A percentile compares a stretch with the other conserved stretches of the same genome.
Conservation (phyloP, 2,888 invertebrate genomes). For the Pachliopta kotzebuea region DNA sequence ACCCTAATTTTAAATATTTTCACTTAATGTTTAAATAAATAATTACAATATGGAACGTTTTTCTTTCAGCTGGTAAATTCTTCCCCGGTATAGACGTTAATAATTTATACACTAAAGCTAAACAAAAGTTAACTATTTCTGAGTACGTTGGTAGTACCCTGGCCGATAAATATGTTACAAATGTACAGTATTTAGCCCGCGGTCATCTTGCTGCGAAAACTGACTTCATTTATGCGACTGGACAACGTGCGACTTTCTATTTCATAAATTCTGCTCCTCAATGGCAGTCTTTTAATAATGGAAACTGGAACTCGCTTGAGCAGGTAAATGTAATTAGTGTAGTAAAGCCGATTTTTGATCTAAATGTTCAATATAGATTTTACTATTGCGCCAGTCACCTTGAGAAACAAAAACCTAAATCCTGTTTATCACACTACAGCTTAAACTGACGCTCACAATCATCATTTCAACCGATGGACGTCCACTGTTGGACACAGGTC, state of each 20-base stretch:
- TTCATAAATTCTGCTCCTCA: constrained; percentile 82
- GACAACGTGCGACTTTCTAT: constrained; percentile 78
- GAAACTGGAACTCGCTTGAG: constrained; percentile 72
- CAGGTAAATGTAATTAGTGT: constrained; percentile 33
- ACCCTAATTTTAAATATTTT: too few species aligned
- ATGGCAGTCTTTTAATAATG: constrained; percentile 79
- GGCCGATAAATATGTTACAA: constrained; percentile 71
- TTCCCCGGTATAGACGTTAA: constrained; percentile 67
- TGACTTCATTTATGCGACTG: constrained; percentile 75
- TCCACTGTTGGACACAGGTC: too few species aligned
- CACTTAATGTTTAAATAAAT: too few species aligned
- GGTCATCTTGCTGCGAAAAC: constrained; percentile 79
- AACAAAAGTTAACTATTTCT: constrained; percentile 54
- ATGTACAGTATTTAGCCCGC: constrained; percentile 69
- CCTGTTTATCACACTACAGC: too few species aligned
- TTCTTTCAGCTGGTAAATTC: constrained; percentile 66
- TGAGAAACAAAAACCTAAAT: too few species aligned
- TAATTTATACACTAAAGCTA: constrained; percentile 59
- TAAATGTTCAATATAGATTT: too few species aligned
- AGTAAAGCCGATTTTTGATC: too few species aligned
- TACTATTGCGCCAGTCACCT: too few species aligned
- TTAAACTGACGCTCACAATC: too few species aligned
- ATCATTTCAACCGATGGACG: too few species aligned
- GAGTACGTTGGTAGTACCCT: constrained; percentile 49
- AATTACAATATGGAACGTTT: neutral